Conservation (phyloP, 2,113 vertebrate species). For the Tautogolabrus adspersus region DNA sequence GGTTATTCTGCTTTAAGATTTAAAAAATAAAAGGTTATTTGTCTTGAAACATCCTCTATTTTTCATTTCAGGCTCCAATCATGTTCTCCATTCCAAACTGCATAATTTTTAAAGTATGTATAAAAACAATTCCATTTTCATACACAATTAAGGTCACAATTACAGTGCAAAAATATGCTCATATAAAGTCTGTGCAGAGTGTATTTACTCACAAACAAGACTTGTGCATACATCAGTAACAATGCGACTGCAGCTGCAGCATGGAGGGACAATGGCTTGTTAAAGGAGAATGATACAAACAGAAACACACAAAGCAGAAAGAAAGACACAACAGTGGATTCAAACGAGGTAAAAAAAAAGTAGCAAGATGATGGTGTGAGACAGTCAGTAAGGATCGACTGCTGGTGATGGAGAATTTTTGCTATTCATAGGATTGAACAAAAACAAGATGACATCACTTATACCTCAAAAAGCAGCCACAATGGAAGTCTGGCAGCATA, state of each 20-base stretch:
- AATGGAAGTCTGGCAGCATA: constrained; percentile 1
- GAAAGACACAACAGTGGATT: background rate
- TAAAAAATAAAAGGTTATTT: background rate
- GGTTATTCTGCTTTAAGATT: background rate
- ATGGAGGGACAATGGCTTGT: constrained; percentile 13
- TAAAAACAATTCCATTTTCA: constrained; percentile 5
- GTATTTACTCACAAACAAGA: constrained; percentile 36
- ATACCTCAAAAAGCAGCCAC: background rate
- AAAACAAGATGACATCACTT: background rate
- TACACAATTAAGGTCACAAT: constrained; percentile 22
- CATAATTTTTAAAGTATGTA: constrained; percentile 1
- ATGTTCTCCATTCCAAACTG: background rate
- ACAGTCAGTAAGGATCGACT: background rate
- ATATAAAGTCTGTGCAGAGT: constrained; percentile 44
- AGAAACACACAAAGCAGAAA: background rate
- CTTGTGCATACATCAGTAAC: constrained; percentile 46
- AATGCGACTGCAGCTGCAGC: constrained; percentile 35
- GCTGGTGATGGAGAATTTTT: background rate
- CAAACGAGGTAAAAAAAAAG: background rate
- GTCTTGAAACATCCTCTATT: background rate
- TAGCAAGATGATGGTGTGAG: background rate
- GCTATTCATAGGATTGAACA: background rate
- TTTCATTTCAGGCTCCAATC: constrained; percentile 8
- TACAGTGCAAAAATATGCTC: constrained; percentile 55
- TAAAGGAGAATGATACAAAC: background rate